phyloP scores from a whole-genome alignment of 2,888 invertebrate species.

The Erpobdella octoculata region DNA sequence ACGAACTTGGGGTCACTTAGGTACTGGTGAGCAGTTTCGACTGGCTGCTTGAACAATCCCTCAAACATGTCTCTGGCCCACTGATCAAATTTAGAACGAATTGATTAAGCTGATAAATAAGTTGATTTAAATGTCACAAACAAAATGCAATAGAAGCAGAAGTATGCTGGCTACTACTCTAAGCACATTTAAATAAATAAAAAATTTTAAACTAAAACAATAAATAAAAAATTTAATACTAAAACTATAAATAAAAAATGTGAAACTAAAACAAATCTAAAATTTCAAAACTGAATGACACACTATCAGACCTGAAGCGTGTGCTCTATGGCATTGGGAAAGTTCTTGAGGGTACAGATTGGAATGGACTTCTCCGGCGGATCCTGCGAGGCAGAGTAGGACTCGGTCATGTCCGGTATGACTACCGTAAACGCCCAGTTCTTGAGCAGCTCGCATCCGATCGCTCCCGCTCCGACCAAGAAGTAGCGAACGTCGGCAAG shows the following conservation, averaged over 20 bases:
- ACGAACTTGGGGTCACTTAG: conserved; percentile 63
- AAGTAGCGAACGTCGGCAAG: conserved; percentile 57
- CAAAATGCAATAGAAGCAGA: neutral
- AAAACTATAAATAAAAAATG: too few relatives aligned
- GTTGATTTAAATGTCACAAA: too few relatives aligned
- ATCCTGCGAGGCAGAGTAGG: conserved; percentile 89
- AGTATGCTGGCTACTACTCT: too few relatives aligned
- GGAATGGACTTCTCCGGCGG: conserved; percentile 98
- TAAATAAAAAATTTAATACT: too few relatives aligned
- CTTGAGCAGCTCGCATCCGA: conserved; percentile 89
- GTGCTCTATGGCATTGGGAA: conserved; percentile 92
- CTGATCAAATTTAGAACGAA: too few relatives aligned
- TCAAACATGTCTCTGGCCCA: conserved; percentile 64
- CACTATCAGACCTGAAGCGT: conserved; percentile 51
- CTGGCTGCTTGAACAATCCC: conserved; percentile 79
- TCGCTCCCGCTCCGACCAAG: conserved; percentile 57
- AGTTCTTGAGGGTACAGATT: conserved; percentile 94
- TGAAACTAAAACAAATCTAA: neutral
- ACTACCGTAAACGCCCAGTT: conserved; percentile 98
- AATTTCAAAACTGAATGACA: neutral
- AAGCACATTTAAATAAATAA: too few relatives aligned
- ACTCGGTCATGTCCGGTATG: conserved; percentile 89
- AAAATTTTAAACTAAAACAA: too few relatives aligned
- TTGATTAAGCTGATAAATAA: neutral
- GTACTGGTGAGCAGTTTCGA: conserved; percentile 56